Base-by-base conservation (phyloP, 1,140 invertebrate genomes). In the Drosophila busckii region DNA sequence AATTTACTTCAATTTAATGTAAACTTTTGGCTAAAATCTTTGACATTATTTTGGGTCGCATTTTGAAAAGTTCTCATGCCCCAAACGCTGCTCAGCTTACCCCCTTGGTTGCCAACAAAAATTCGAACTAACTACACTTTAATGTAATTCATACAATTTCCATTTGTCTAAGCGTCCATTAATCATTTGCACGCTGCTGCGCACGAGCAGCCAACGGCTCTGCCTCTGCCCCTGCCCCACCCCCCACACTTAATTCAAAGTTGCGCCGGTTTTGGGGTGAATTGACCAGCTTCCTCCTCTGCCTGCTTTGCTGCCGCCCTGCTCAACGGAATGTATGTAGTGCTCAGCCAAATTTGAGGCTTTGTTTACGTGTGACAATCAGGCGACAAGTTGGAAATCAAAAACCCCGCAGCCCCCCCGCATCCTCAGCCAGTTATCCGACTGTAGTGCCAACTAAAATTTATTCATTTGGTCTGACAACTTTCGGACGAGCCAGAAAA, bases 91-190 rank as follows among this genome's bases (percentile, higher is more conserved):
- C 22, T 31, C 15, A 31, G 28, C 15, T 44, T 34, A 8, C 31
- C 37, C 37, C 34, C 32, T 61, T 25, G n/a, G n/a, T n/a, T 15
- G 35, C 22, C 31, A 25, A 37, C 8, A 38, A 44, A 66, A 64
- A 55, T 64, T 46, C 59, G 46, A 73, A 82, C 75, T 73, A 80
- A 82, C 73, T 80, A 82, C 75, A 73, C 69, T 80, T 82, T 82
- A 82, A 80, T 80, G 73, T 73, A 82, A 80, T 80, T 82, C 73
- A 82, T 75, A 73, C 68, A 73, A 80, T 80, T 80, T 80, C 73
- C 75, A 80, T 80, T 80, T 80, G 75, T 80, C 73, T 82, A 61
- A 82, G 44, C 69, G 38, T 50, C 75, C 75, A 80, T 80, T 80
- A 80, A 80, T 80, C 73, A 80, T 80, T 80, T 49, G 68, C 73